phyloP scores from a whole-genome alignment of 1,140 invertebrate species.

The Drosophila elegans region DNA sequence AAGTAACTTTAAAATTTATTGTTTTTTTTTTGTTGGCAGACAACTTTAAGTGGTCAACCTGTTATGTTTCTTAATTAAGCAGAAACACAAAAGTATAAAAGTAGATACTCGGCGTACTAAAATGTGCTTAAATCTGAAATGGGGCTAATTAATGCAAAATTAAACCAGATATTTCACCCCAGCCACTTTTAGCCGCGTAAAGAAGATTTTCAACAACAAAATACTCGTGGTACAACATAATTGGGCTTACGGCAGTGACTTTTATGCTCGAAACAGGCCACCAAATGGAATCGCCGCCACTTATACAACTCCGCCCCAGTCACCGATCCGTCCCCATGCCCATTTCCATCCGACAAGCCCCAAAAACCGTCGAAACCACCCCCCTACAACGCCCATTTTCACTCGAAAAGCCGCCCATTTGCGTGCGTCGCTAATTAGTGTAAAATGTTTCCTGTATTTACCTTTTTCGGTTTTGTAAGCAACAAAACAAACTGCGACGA shows the following conservation, averaged over 20 bases:
- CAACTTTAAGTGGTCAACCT: no score
- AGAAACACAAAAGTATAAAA: background rate
- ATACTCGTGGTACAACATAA: conserved; percentile 73
- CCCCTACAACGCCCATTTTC: conserved; percentile 12
- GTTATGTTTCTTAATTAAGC: background rate
- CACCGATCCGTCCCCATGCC: conserved; percentile 1
- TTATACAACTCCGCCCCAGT: conserved; percentile 23
- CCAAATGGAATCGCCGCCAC: conserved; percentile 41
- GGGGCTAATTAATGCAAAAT: conserved; percentile 61
- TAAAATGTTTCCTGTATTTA: conserved; percentile 84
- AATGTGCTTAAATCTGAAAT: conserved; percentile 1
- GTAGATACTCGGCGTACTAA: background rate
- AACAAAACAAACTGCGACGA: conserved; percentile 62
- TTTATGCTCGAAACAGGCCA: conserved; percentile 54
- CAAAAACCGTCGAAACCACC: background rate
- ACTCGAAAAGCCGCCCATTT: conserved; percentile 68
- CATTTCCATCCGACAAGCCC: background rate
- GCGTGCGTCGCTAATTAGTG: conserved; percentile 82
- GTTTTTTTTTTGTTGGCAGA: no score
- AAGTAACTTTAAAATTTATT: no score
- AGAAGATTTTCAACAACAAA: conserved; percentile 55
- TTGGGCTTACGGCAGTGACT: conserved; percentile 78
- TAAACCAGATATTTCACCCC: conserved; percentile 19
- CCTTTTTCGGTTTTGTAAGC: conserved; percentile 75
- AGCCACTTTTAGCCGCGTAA: conserved; percentile 1